Evolutionary conservation across 2,888 invertebrate genomes (phyloP), one percentile per base, ranked within the genome.

Genomic region (Lypha dubia): DNA sequence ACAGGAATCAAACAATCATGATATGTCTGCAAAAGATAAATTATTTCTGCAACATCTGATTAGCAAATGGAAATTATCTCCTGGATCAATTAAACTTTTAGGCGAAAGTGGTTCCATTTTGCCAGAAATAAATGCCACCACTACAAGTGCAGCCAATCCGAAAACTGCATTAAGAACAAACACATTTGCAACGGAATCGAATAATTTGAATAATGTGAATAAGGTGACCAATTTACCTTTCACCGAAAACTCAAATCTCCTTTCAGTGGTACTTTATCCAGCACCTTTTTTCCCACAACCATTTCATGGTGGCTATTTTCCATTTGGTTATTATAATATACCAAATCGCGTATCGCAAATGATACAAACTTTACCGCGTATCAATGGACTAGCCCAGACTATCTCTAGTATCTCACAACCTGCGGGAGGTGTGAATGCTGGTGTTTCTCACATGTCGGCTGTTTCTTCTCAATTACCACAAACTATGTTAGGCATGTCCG

Each of bases 41-140:
- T 5, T 51, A 5, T 60, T 60, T 49, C 32, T 82, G 13, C 58
- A 65, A 22, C 58, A 77, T 53, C 56, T 77, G 3, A 8, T 62
- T 1, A 46, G 24, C 8, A 83, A 77, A 62, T 68, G 44, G 32
- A 77, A 63, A 28, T n/a, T 24, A 3, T 17, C 24, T 4, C 24
- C 35, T 38, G 35, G 32, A 0, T 41, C 56, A 3, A 41, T 22
- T 38, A 28, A 38, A 5, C 22, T 49, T 56, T 9, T 20, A 17
- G 24, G 56, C 15, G 24, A 44, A 68, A 22, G 6, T 0, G 11
- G 11, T 15, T n/a, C 62, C 3, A 22, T 17, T 15, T n/a, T 22
- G 8, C 11, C 62, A 0, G 46, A n/a, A 13, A 11, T n/a, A 17
- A 65, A 20, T 6, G 1, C 38, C 1, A 20, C 56, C 1, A 20